Base-by-base conservation (phyloP, 30 jellyfish, hydroid and myxozoan genomes). In the Pelagia noctiluca region DNA sequence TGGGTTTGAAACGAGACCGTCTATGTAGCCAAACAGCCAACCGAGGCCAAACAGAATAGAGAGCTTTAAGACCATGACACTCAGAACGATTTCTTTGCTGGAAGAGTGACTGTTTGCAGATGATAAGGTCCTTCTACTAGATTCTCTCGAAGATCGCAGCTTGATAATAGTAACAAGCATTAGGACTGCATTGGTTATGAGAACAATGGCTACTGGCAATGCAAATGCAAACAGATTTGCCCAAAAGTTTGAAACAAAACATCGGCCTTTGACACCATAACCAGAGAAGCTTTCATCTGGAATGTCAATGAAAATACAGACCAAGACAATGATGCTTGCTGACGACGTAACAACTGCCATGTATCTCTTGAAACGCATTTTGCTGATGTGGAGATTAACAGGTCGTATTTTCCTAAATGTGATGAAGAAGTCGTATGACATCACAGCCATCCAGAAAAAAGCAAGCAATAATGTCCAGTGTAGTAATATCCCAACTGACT, bases 381-480 rank as follows among this genome's bases (percentile, higher is more conserved):
- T n/a, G n/a, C n/a, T n/a, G n/a, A n/a, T n/a, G n/a, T n/a, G n/a
- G n/a, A n/a, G n/a, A n/a, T n/a, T n/a, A n/a, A n/a, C n/a, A n/a
- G n/a, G n/a, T n/a, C n/a, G n/a, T n/a, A n/a, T n/a, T n/a, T n/a
- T n/a, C n/a, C n/a, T n/a, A n/a, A n/a, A n/a, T n/a, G n/a, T n/a
- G n/a, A n/a, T n/a, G 26, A 52, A 52, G 68, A 52, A 52, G 21
- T 52, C 68, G 21, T 3, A 52, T 19, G 68, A 52, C 12, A 52
- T 52, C 7, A 19, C 68, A 19, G 68, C 68, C 68, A 52, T 52
- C 68, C 68, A 52, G 21, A 52, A 52, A 30, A n/a, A n/a, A n/a
- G n/a, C n/a, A n/a, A n/a, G n/a, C n/a, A n/a, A n/a, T n/a, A n/a
- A n/a, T n/a, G n/a, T n/a, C n/a, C n/a, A n/a, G n/a, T n/a, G n/a